Evolutionary conservation across 2,888 invertebrate genomes (phyloP).

Genomic region (Mythimna vitellina): DNA sequence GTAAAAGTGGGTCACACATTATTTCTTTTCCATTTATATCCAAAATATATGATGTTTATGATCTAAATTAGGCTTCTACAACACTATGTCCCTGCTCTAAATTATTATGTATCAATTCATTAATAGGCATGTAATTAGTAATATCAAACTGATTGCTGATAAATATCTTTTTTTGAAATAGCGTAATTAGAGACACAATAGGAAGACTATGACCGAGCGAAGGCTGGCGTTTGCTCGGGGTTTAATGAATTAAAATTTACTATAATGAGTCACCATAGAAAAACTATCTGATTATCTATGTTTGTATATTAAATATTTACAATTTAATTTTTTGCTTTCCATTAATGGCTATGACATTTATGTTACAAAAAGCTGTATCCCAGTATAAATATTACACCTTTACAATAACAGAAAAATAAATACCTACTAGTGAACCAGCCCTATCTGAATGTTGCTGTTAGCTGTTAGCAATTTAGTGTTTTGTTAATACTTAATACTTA

Average conservation of each 20-base stretch:
- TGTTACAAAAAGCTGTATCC: background rate
- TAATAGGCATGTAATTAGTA: background rate
- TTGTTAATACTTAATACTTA: too few relatives aligned
- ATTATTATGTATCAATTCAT: slow-evolving; percentile 3
- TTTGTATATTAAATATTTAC: too few relatives aligned
- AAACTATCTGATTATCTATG: too few relatives aligned
- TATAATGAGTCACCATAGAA: background rate
- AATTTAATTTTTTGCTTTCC: background rate
- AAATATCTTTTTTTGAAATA: too few relatives aligned
- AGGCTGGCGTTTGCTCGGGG: too few relatives aligned
- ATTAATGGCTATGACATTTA: too few relatives aligned
- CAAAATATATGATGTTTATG: background rate
- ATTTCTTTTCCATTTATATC: background rate
- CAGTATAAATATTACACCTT: background rate
- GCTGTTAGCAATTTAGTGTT: too few relatives aligned
- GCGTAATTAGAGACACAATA: too few relatives aligned
- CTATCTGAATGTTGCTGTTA: background rate
- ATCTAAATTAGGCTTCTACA: background rate
- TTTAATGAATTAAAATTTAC: slow-evolving; percentile 3
- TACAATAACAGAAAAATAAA: background rate
- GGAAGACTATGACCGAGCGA: too few relatives aligned
- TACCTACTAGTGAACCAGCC: background rate
- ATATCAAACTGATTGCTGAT: slow-evolving; percentile 3
- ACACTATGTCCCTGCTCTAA: background rate
- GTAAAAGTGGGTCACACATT: background rate